Conservation (phyloP, 2,113 vertebrate genomes). For the Hiodon alosoides region DNA sequence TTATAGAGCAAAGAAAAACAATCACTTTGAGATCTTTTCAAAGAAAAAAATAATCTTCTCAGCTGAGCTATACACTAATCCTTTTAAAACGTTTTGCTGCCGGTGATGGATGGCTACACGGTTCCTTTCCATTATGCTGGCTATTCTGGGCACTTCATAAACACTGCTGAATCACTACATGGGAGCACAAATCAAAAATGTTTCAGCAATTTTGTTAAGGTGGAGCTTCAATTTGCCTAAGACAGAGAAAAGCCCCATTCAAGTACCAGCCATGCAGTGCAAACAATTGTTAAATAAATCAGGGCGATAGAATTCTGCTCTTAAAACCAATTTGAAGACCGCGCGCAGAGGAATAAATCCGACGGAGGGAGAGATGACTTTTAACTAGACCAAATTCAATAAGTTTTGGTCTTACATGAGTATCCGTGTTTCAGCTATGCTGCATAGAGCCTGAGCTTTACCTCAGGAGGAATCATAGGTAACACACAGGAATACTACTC, state of each 20-base stretch:
- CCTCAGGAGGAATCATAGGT: too few species aligned
- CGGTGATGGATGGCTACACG: constrained; percentile 20
- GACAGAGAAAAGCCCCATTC: constrained; percentile 5
- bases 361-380: constrained; percentile 32
- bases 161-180: constrained; percentile 18
- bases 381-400: constrained; percentile 27
- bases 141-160: not conserved
- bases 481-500: too few species aligned
- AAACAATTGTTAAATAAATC: constrained; percentile 31
- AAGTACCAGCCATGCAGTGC: constrained; percentile 20
- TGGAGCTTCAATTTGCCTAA: constrained; percentile 21
- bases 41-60: not conserved
- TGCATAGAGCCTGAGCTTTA: not conserved
- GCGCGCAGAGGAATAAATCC: constrained; percentile 25
- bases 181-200: constrained; percentile 17
- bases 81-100: not conserved
- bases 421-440: not conserved
- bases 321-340: constrained; percentile 33
- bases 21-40: not conserved
- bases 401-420: constrained; percentile 16
- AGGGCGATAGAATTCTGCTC: constrained; percentile 21
- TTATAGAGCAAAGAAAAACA: not conserved
- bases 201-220: constrained; percentile 23
- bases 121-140: constrained; percentile 21
- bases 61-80: not conserved